phyloP scores from a whole-genome alignment of 2,797 vertebrate genomes.

The Silurus lanzhouensis region DNA sequence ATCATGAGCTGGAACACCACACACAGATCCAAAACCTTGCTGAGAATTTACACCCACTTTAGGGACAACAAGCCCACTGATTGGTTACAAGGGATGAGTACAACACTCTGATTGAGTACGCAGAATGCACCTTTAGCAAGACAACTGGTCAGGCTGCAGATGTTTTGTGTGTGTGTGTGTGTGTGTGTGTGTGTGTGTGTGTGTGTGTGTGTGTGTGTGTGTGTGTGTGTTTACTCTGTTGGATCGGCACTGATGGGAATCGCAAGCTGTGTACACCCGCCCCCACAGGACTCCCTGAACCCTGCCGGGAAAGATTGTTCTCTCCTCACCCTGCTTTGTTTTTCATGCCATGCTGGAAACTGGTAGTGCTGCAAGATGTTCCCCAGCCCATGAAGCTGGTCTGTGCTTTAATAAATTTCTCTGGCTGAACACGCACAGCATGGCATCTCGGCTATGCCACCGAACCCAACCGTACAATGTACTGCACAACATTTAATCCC shows the following conservation, averaged over 20 bases:
- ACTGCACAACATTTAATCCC: background rate
- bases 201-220: too few species aligned
- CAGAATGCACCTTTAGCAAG: background rate
- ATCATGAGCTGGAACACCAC: conserved; percentile 31
- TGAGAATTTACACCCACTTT: background rate
- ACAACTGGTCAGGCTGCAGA: conserved; percentile 25
- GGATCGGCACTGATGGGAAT: conserved; percentile 39
- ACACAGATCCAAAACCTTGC: conserved; percentile 18
- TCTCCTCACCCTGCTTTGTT: conserved; percentile 10
- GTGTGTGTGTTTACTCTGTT: conserved; percentile 30
- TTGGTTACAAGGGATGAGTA: conserved; percentile 22
- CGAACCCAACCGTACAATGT: background rate
- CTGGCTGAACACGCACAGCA: background rate
- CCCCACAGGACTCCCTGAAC: conserved; percentile 18
- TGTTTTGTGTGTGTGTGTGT: conserved; percentile 13
- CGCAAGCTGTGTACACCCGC: background rate
- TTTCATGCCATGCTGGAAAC: conserved; percentile 13
- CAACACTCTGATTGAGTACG: conserved; percentile 12
- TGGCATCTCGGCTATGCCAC: too few species aligned
- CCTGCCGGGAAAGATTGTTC: conserved; percentile 25
- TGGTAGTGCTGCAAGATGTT: conserved; percentile 1
- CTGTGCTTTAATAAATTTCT: background rate
- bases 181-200: too few species aligned
- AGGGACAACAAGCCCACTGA: conserved; percentile 25
- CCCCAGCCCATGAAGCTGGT: background rate